These are phyloP conservation scores for Strigops habroptila DNA, from an alignment of 2,113 vertebrate species.

Conservation along the genomic window DNA sequence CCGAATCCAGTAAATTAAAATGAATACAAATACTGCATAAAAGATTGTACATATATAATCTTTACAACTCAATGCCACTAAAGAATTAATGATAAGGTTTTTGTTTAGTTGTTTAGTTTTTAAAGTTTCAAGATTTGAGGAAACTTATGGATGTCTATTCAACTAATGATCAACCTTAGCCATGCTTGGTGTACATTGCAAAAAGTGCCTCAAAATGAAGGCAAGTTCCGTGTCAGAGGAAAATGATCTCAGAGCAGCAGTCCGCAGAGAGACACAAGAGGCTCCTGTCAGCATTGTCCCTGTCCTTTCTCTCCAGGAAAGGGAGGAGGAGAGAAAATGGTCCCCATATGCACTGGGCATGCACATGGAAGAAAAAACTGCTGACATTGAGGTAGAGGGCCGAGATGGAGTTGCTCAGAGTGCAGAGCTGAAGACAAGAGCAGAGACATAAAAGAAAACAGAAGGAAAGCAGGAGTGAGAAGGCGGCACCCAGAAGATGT, in stretches of 20 bases:
- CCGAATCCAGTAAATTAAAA: not conserved
- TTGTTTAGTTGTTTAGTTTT: not conserved
- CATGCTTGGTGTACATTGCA: not conserved
- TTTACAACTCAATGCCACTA: not conserved
- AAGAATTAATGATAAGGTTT: not conserved
- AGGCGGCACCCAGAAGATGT: not conserved
- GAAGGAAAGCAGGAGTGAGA: not conserved
- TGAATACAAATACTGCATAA: not conserved
- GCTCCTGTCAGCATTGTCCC: not conserved
- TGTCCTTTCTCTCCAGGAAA: not conserved
- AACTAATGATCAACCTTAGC: not conserved
- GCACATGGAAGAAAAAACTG: not conserved
- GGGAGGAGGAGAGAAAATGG: not conserved
- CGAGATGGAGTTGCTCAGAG: not conserved
- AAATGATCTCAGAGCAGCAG: not conserved
- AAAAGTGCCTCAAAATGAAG: not conserved
- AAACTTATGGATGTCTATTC: not conserved
- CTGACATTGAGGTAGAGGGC: not conserved
- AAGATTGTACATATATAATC: not conserved
- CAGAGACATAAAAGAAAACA: not conserved
- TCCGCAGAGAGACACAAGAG: not conserved
- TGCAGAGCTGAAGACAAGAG: not conserved
- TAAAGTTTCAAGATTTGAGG: not conserved
- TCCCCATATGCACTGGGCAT: not conserved
- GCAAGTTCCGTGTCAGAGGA: not conserved